Conservation (phyloP, 2,797 vertebrate species). For the Sebastes nivosus region DNA sequence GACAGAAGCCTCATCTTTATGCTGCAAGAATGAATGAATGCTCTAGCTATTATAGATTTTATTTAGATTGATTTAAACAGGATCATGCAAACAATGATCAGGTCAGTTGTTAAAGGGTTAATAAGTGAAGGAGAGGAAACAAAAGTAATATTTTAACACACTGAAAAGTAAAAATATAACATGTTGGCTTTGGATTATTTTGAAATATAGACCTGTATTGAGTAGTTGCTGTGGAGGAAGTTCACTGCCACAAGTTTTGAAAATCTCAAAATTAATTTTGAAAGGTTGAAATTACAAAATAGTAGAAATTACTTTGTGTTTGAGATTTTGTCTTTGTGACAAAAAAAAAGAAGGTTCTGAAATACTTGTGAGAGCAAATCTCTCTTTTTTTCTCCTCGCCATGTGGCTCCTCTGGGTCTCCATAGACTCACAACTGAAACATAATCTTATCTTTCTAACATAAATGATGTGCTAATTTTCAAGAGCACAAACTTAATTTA, state of each 20-base stretch:
- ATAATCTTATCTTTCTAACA: neutral
- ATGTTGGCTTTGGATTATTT: neutral
- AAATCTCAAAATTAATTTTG: neutral
- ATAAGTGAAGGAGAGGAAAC: neutral
- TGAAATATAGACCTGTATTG: neutral
- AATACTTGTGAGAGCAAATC: neutral
- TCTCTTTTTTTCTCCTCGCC: neutral
- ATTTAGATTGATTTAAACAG: no score
- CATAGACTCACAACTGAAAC: neutral
- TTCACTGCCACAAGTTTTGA: neutral
- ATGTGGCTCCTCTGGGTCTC: neutral
- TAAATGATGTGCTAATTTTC: conserved; percentile 5
- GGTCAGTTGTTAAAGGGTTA: neutral
- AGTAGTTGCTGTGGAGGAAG: neutral
- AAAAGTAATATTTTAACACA: neutral
- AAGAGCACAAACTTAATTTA: conserved; percentile 14
- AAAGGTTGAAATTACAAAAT: neutral
- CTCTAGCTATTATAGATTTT: no score
- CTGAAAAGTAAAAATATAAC: neutral
- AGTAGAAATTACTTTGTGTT: neutral
- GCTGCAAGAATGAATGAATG: no score
- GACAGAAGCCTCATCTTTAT: no score
- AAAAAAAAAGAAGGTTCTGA: neutral
- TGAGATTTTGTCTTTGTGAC: neutral
- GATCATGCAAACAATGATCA: no score